Conservation (phyloP, 2,888 invertebrate genomes). For the Saturnia pavonia region DNA sequence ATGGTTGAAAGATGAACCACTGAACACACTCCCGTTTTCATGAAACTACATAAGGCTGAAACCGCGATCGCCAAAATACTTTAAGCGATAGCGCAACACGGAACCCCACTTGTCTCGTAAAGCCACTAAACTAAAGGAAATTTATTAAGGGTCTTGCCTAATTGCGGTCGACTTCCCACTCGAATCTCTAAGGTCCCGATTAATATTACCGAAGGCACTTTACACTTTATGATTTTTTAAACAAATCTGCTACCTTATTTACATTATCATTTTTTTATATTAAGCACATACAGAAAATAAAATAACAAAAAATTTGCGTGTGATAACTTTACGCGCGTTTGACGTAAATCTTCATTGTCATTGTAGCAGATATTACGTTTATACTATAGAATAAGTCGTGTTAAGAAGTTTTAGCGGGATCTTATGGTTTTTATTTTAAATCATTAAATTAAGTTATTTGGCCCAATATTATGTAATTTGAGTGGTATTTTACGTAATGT, state of each 20-base stretch:
- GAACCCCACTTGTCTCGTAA: constrained; percentile 27
- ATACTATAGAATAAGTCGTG: too few relatives aligned
- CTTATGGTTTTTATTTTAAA: too few relatives aligned
- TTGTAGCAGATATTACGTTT: too few relatives aligned
- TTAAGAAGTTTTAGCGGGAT: too few relatives aligned
- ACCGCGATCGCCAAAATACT: neutral
- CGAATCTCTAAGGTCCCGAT: constrained; percentile 30
- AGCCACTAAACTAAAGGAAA: constrained; percentile 34
- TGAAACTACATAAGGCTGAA: neutral
- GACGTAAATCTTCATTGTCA: too few relatives aligned
- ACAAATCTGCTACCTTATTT: neutral
- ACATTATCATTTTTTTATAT: too few relatives aligned
- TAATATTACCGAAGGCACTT: constrained; percentile 27
- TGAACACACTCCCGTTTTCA: neutral
- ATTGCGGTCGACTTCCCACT: constrained; percentile 43
- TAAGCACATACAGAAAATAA: too few relatives aligned
- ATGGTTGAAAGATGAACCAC: neutral
- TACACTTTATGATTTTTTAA: neutral
- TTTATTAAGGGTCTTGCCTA: constrained; percentile 43
- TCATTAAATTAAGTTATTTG: too few relatives aligned
- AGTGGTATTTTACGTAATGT: too few relatives aligned
- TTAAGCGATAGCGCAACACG: neutral
- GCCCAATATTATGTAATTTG: too few relatives aligned
- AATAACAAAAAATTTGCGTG: too few relatives aligned
- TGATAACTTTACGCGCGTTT: too few relatives aligned